Percentiles rank a stretch among this genome's conserved stretches.
Evolutionary conservation across 2,113 vertebrate species (phyloP).

Genomic region (Ranitomeya imitator): DNA sequence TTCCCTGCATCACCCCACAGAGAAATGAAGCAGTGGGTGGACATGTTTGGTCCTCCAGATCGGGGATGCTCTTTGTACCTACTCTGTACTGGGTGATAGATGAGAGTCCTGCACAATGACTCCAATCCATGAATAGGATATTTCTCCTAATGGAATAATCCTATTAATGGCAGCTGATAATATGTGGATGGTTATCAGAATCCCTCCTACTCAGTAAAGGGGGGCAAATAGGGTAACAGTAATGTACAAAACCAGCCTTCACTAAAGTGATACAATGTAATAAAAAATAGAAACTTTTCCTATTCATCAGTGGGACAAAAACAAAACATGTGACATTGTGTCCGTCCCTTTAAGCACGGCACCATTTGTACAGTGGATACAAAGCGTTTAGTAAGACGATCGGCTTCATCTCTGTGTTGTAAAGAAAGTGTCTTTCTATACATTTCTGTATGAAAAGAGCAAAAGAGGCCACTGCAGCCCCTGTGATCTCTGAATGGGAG

Average conservation of each 20-base stretch:
- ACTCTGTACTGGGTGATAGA: no score
- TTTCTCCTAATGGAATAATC: no score
- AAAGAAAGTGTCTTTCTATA: conserved; percentile 55
- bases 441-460: conserved; percentile 39
- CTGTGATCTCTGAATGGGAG: conserved; percentile 51
- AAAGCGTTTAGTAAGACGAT: conserved; percentile 48
- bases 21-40: no score
- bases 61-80: no score
- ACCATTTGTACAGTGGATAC: conserved; percentile 29
- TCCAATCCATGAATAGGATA: no score
- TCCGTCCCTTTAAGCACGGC: conserved; percentile 7
- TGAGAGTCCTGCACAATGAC: no score
- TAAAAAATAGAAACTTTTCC: neutral
- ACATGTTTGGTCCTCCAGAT: no score
- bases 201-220: neutral
- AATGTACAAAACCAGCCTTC: neutral
- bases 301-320: neutral
- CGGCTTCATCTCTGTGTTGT: conserved; percentile 44
- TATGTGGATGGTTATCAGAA: neutral
- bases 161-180: neutral
- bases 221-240: neutral
- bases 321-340: neutral
- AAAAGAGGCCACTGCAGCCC: conserved; percentile 5
- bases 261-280: conserved; percentile 14
- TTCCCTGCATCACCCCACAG: no score